Conservation (phyloP, 2,888 invertebrate species). For the Mythimna vitellina region DNA sequence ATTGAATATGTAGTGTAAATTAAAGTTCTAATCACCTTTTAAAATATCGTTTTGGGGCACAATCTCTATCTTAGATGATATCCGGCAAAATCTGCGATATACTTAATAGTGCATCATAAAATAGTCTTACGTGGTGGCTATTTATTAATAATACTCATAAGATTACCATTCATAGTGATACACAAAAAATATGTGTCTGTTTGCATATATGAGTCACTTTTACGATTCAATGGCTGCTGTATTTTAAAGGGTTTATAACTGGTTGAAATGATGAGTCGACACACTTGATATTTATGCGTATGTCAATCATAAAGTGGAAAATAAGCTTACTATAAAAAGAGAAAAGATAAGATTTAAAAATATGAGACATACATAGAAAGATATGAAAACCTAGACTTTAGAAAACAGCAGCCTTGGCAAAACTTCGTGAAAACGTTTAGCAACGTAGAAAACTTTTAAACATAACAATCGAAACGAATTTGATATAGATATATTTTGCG, state of each 20-base stretch:
- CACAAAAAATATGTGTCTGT: conserved; percentile 33
- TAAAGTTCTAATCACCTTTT: conserved; percentile 32
- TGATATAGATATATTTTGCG: not conserved
- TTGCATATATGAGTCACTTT: conserved; percentile 18
- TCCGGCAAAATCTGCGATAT: conserved; percentile 10
- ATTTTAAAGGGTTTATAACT: conserved; percentile 30
- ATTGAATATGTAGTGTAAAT: conserved; percentile 28
- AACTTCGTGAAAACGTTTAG: no score
- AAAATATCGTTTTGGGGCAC: conserved; percentile 36
- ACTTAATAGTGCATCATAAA: conserved; percentile 17
- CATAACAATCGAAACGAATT: no score
- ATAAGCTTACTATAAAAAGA: not conserved
- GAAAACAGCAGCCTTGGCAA: not conserved
- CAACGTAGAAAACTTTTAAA: no score
- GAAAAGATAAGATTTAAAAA: not conserved
- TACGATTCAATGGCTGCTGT: conserved; percentile 18
- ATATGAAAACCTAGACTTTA: not conserved
- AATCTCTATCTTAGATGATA: conserved; percentile 9
- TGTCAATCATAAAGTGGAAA: conserved; percentile 1
- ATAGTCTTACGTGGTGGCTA: not conserved
- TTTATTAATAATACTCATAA: conserved; percentile 16
- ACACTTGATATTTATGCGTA: conserved; percentile 4
- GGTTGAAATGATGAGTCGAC: not conserved
- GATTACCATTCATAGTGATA: conserved; percentile 21
- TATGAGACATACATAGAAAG: no score